Conservation (phyloP, 1,140 invertebrate genomes). For the Melipona quadrifasciata region DNA sequence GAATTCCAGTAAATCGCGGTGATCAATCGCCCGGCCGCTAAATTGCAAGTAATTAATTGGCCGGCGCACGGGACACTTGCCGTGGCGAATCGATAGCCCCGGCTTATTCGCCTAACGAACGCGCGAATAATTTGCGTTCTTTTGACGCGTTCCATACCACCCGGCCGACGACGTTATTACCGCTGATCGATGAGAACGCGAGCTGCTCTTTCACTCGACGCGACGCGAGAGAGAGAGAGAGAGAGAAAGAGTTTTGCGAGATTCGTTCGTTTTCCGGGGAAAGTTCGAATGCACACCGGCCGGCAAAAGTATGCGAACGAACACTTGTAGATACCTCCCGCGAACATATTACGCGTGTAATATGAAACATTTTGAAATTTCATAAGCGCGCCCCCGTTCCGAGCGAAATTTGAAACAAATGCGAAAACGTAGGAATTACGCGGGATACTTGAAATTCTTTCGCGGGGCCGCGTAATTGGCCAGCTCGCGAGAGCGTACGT, state of each 20-base stretch:
- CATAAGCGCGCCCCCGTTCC: neutral
- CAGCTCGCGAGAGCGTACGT: too few species aligned
- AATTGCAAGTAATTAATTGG: conserved; percentile 51
- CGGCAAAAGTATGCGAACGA: too few species aligned
- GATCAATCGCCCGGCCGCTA: conserved; percentile 36
- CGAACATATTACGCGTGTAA: neutral
- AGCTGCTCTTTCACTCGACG: neutral
- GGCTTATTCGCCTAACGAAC: neutral
- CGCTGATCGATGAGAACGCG: neutral
- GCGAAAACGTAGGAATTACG: neutral
- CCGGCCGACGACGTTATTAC: conserved; percentile 8
- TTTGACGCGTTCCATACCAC: neutral
- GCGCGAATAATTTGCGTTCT: conserved; percentile 28
- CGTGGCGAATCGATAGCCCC: conserved; percentile 16
- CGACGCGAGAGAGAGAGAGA: neutral
- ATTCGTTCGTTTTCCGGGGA: neutral
- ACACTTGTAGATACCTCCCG: too few species aligned
- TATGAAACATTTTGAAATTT: neutral
- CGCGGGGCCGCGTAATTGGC: too few species aligned
- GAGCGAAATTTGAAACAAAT: neutral
- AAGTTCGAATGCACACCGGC: neutral
- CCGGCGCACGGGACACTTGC: conserved; percentile 7
- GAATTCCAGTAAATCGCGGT: conserved; percentile 37
- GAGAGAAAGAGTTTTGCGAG: neutral
- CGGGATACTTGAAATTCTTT: too few species aligned